Percentiles rank a stretch among this genome's conserved stretches.
phyloP scores from a whole-genome alignment of 2,888 invertebrate species.

The Sarcophaga rosellei region DNA sequence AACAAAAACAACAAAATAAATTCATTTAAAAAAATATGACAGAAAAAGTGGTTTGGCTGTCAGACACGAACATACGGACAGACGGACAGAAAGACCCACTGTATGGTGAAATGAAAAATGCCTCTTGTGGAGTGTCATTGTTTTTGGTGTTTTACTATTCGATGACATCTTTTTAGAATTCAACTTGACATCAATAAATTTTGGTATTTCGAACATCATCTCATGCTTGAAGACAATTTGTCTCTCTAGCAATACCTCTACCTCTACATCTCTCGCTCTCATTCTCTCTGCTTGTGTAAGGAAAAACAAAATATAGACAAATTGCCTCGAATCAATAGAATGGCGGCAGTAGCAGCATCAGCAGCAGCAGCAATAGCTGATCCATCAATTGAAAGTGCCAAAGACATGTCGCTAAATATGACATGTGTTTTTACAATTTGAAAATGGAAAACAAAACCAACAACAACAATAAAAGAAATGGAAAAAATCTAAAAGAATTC shows the following conservation, averaged over 20 bases:
- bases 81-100: background rate
- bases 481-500: too few species aligned
- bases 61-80: background rate
- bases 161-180: constrained; percentile 49
- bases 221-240: constrained; percentile 15
- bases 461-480: background rate
- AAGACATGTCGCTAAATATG: constrained; percentile 24
- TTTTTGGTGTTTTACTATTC: constrained; percentile 22
- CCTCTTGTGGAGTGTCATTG: background rate
- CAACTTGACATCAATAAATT: constrained; percentile 60
- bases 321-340: constrained; percentile 22
- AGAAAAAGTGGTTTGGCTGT: constrained; percentile 28
- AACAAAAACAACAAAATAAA: background rate
- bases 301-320: constrained; percentile 35
- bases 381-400: constrained; percentile 1
- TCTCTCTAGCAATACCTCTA: background rate
- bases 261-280: too few species aligned
- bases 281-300: background rate
- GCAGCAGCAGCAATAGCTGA: background rate
- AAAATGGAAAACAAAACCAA: background rate
- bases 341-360: background rate
- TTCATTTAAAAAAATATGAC: constrained; percentile 23
- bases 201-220: background rate
- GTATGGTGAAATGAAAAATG: background rate
- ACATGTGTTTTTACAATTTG: background rate